These are phyloP conservation scores for Meteorus cinctellus DNA, from an alignment of 2,888 invertebrate species.

Conservation along the genomic window DNA sequence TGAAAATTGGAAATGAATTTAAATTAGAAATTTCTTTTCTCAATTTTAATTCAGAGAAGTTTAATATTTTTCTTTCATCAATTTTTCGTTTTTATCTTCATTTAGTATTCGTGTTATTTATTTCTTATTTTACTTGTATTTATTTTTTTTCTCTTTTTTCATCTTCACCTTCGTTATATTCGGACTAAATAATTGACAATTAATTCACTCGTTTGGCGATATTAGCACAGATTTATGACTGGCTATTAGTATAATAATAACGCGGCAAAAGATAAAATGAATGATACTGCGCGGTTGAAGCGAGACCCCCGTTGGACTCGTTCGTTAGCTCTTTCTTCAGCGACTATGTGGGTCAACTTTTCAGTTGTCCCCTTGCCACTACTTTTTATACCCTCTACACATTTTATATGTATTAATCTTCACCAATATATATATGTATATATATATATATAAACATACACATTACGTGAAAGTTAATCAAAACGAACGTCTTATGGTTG, in stretches of 20 bases:
- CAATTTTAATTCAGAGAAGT: not conserved
- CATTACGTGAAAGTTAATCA: constrained; percentile 7
- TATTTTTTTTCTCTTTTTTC: too few species aligned
- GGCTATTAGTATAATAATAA: constrained; percentile 1
- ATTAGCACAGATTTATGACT: not conserved
- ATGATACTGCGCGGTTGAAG: not conserved
- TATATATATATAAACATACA: not conserved
- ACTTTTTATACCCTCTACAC: constrained; percentile 1
- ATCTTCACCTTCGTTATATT: too few species aligned
- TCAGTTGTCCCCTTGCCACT: constrained; percentile 20
- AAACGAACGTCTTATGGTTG: constrained; percentile 18
- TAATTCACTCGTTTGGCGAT: not conserved
- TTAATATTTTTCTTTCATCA: not conserved
- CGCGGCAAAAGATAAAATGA: not conserved
- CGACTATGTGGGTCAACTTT: constrained; percentile 13
- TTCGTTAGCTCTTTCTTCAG: not conserved
- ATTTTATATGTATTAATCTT: constrained; percentile 20
- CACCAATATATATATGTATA: constrained; percentile 1
- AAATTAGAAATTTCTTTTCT: not conserved
- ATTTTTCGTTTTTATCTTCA: not conserved
- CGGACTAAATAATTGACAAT: too few species aligned
- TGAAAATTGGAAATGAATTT: not conserved
- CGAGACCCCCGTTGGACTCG: constrained; percentile 9
- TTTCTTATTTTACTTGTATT: too few species aligned
- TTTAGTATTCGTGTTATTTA: not conserved